These are phyloP conservation scores for Metaphire vulgaris DNA, from an alignment of 1,140 invertebrate genomes.

Conservation along the genomic window DNA sequence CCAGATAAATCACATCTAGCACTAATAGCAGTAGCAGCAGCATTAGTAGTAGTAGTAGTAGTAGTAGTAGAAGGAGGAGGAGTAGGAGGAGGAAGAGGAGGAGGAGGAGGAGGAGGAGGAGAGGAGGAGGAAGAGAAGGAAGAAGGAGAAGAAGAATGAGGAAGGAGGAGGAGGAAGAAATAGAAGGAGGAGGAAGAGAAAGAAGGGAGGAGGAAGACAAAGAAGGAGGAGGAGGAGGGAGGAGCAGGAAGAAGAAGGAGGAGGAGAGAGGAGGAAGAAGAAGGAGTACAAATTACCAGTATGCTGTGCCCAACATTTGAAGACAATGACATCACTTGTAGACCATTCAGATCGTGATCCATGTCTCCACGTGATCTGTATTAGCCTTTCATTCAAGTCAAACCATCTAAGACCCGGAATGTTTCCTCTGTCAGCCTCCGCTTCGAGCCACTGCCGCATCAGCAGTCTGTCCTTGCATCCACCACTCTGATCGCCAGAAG, in stretches of 20 bases:
- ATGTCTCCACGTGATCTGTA: constrained; percentile 41
- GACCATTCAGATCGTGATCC: constrained; percentile 37
- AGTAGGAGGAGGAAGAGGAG: too few species aligned
- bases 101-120: too few species aligned
- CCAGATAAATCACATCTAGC: too few species aligned
- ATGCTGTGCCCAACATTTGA: constrained; percentile 39
- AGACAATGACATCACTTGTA: constrained; percentile 34
- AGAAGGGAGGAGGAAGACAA: not conserved
- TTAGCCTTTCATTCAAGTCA: constrained; percentile 33
- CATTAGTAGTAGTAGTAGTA: too few species aligned
- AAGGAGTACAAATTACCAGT: constrained; percentile 34
- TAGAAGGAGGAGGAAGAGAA: constrained; percentile 19
- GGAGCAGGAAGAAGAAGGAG: constrained; percentile 5
- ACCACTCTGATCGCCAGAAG: too few species aligned
- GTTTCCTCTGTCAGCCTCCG: constrained; percentile 32
- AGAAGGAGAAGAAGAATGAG: constrained; percentile 22
- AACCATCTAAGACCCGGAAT: constrained; percentile 37
- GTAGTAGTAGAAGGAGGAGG: too few species aligned
- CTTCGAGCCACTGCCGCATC: constrained; percentile 14
- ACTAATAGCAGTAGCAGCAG: too few species aligned
- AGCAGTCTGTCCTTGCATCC: not conserved
- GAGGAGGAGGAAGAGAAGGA: constrained; percentile 24
- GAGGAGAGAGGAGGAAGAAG: constrained; percentile 5
- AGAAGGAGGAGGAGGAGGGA: not conserved
- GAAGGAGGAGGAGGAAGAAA: constrained; percentile 14